Conservation (phyloP, 2,888 invertebrate genomes). For the Chloromyia formosa region DNA sequence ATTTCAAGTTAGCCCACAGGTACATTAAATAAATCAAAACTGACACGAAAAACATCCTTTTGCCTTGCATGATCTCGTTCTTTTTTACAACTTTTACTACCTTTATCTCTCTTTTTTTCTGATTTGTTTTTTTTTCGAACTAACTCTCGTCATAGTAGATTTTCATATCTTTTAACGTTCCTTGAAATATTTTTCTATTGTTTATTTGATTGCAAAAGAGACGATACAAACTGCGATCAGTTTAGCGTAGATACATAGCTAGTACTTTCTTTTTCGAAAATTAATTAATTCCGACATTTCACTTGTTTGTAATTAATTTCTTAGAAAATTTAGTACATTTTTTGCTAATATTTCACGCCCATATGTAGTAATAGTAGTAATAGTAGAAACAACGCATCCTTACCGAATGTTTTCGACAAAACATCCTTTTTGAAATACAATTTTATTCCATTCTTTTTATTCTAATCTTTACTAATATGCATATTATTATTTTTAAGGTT, state of each 20-base stretch:
- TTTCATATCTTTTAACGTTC: not conserved
- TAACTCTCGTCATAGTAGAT: too few species aligned
- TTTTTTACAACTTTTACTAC: not conserved
- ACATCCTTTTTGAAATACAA: conserved; percentile 1
- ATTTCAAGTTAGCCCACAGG: conserved; percentile 79
- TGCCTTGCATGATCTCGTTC: conserved; percentile 30
- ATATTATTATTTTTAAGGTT: conserved; percentile 66
- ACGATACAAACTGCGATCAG: too few species aligned
- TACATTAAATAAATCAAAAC: conserved; percentile 54
- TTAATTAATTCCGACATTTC: too few species aligned
- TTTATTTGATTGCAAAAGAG: too few species aligned
- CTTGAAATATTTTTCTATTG: not conserved
- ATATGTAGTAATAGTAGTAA: too few species aligned
- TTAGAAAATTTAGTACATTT: too few species aligned
- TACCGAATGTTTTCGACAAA: not conserved
- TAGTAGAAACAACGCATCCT: too few species aligned
- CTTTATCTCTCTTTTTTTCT: not conserved
- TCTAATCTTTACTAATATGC: conserved; percentile 65
- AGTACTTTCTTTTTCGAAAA: too few species aligned
- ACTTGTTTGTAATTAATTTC: too few species aligned
- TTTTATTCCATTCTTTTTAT: conserved; percentile 56
- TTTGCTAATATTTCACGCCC: too few species aligned
- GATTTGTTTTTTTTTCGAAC: too few species aligned
- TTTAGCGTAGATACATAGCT: too few species aligned
- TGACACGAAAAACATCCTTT: not conserved